Evolutionary conservation across 2,797 vertebrate species (phyloP).

Genomic region (Pagetopsis macropterus): DNA sequence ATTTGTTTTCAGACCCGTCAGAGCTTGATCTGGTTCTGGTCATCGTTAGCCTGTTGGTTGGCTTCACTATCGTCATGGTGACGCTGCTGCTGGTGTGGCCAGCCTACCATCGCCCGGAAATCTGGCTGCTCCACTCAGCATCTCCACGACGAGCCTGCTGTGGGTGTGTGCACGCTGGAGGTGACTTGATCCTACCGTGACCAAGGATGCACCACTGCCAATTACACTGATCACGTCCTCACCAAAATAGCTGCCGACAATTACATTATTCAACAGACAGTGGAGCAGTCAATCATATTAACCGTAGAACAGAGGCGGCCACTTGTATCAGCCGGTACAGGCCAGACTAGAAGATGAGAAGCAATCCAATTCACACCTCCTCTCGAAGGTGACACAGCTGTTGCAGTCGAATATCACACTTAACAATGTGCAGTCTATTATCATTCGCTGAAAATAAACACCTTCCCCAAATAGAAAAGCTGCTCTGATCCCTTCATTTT

Average conservation of each 20-base stretch:
- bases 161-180: conserved; percentile 54
- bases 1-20: conserved; percentile 46
- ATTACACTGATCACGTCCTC: conserved; percentile 65
- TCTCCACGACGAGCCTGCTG: conserved; percentile 56
- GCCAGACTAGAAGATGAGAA: conserved; percentile 63
- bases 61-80: conserved; percentile 61
- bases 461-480: conserved; percentile 51
- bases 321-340: conserved; percentile 41
- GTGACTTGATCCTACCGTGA: conserved; percentile 73
- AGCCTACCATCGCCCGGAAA: conserved; percentile 58
- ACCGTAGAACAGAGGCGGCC: conserved; percentile 50
- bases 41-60: conserved; percentile 59
- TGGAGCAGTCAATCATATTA: conserved; percentile 77
- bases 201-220: conserved; percentile 63
- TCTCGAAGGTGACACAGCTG: conserved; percentile 74
- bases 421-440: conserved; percentile 69
- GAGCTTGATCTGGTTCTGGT: conserved; percentile 56
- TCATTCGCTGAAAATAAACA: conserved; percentile 65
- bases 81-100: conserved; percentile 72
- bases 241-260: conserved; percentile 74
- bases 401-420: conserved; percentile 72
- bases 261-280: conserved; percentile 78
- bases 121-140: conserved; percentile 35
- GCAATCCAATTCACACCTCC: conserved; percentile 76
- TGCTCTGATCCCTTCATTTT: conserved; percentile 46